Evolutionary conservation across 2,113 vertebrate genomes (phyloP).

Genomic region (Apteryx mantelli): DNA sequence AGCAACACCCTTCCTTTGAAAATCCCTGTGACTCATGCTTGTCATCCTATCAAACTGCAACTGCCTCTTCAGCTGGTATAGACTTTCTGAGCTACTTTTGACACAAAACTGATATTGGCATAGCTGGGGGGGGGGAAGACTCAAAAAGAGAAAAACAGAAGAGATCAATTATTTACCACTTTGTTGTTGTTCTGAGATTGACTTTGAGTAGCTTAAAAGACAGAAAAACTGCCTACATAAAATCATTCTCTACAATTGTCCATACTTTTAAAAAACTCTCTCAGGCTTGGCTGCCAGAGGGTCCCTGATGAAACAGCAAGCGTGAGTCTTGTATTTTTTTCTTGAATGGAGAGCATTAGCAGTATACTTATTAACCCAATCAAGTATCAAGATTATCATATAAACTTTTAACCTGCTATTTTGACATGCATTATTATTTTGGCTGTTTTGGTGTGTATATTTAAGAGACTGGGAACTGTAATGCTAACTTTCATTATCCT

Average conservation of each 20-base stretch:
- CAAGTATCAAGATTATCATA: neutral
- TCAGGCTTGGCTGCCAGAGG: neutral
- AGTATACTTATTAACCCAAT: neutral
- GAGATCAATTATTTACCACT: neutral
- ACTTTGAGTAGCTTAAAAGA: neutral
- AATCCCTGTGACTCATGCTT: slow-evolving; percentile 2
- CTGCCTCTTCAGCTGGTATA: neutral
- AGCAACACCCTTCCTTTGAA: neutral
- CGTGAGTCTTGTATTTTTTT: neutral
- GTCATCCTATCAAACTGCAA: slow-evolving; percentile 6
- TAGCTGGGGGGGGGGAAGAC: neutral
- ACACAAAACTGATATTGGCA: neutral
- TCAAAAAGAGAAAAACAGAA: neutral
- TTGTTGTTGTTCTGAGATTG: neutral
- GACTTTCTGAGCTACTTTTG: slow-evolving; percentile 8
- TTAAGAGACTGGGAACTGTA: neutral
- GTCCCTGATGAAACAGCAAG: neutral
- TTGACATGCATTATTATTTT: neutral
- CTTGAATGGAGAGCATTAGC: neutral
- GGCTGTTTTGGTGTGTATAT: neutral
- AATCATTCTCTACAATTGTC: neutral
- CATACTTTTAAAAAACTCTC: neutral
- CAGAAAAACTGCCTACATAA: neutral
- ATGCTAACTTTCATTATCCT: neutral
- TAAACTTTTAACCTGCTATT: neutral